Evolutionary conservation across 2,113 vertebrate species (phyloP), one percentile per base, ranked within the genome.

Genomic region (Aplodontia rufa): DNA sequence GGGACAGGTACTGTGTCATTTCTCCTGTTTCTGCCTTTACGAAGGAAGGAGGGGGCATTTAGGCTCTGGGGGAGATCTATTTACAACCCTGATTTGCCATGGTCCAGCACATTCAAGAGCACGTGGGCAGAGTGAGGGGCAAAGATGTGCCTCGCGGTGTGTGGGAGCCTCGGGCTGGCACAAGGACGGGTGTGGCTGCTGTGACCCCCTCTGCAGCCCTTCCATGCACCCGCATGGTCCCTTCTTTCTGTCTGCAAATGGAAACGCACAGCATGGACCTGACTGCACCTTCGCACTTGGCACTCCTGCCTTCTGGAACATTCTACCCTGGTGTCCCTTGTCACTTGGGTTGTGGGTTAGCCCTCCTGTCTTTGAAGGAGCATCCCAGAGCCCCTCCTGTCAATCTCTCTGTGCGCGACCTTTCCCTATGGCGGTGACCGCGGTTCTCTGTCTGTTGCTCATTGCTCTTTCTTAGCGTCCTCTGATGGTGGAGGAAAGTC

Each of bases 201-300:
- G 2, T 0, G 0, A 6, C 9, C 12, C 3, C 26, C 32, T 22
- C 32, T 51, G 49, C 32, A 9, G 2, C 8, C 42, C 19, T 35
- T 75, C 85, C 9, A 2, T 0, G n/a, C n/a, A n/a, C n/a, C n/a
- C n/a, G n/a, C n/a, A n/a, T n/a, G n/a, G n/a, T n/a, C 13, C n/a
- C 55, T 60, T 79, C 79, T 47, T 62, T 80, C 32, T 10, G 22
- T 42, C 35, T 66, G 47, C 22, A 60, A 17, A 76, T 3, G 32
- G 58, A 84, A 87, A 58, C 10, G 13, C 47, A 79, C 79, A n/a
- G 19, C 11, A 24, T 13, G 5, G 53, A 72, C 76, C 40, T 58
- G 40, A 72, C 32, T 68, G 20, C 1, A 37, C 22, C n/a, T 64
- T 58, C 24, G 7, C 11, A 26, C 37, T 42, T 64, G 26, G 17